Base-by-base conservation (phyloP, 2,113 vertebrate genomes). In the Macaca fascicularis region DNA sequence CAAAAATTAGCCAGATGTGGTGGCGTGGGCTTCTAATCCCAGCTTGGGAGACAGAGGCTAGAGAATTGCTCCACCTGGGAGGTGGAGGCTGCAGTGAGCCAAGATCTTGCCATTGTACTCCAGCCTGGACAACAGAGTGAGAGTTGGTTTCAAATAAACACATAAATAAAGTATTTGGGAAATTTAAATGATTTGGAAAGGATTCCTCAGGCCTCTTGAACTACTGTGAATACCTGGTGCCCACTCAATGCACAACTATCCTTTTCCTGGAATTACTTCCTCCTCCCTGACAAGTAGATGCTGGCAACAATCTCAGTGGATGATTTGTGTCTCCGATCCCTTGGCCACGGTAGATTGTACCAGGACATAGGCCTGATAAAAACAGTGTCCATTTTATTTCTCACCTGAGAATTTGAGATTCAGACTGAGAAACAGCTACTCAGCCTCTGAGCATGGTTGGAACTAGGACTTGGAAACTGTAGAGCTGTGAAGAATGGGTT, bases 401-500 rank as follows among this genome's bases (percentile, higher is more conserved):
- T 55, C 4, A 17, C 50, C 59, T 64, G 61, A 38, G 5, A 69
- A n/a, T 43, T 35, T 38, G 61, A 11, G 55, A 25, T 12, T 14
- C 32, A 74, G 13, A 22, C 27, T 22, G 27, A 80, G 81, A 84
- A 79, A 52, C 27, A 40, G 76, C 23, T 78, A 35, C 13, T 70
- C 20, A 83, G 25, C 19, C 75, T 75, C 69, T 67, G 75, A 27
- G 1, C 70, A 32, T 25, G 14, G 10, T 6, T 57, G 17, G 32
- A n/a, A 55, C 8, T n/a, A 7, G 30, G 25, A 8, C 1, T 2
- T 17, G n/a, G 59, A 45, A 43, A 57, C 8, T 11, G 55, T 25
- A 64, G 0, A 6, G 3, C 11, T 8, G 2, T 9, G 2, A 35
- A 27, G 35, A 45, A 23, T 3, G 12, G 3, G 12, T 50, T 64